Evolutionary conservation across 2,888 invertebrate genomes (phyloP).

Genomic region (Abrostola triplasia): DNA sequence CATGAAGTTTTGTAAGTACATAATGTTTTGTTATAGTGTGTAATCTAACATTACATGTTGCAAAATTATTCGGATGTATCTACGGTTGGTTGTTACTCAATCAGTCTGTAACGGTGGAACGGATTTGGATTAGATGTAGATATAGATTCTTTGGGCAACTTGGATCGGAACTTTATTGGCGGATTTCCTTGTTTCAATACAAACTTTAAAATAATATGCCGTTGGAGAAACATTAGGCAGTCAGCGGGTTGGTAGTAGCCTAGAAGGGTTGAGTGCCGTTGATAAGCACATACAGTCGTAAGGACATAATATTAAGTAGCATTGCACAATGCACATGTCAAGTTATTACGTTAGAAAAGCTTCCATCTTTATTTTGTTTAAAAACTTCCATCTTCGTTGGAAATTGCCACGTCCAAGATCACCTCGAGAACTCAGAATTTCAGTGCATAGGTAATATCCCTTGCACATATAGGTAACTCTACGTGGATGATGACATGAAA

Average conservation of each 20-base stretch:
- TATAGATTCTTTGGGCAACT: background rate
- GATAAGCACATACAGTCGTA: too few relatives aligned
- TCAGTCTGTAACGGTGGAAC: background rate
- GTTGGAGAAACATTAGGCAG: too few relatives aligned
- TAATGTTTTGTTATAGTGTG: background rate
- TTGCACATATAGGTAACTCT: background rate
- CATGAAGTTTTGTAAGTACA: slow-evolving; percentile 6
- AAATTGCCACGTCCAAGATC: too few relatives aligned
- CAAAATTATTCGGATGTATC: background rate
- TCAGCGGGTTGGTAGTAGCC: too few relatives aligned
- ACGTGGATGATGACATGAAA: slow-evolving; percentile 29
- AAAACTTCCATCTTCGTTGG: too few relatives aligned
- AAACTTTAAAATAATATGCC: too few relatives aligned
- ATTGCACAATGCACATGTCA: too few relatives aligned
- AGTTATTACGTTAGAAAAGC: too few relatives aligned
- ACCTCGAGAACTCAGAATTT: background rate
- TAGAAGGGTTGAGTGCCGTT: too few relatives aligned
- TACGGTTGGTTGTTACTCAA: background rate
- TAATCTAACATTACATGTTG: background rate
- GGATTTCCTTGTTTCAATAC: background rate
- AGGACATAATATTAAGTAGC: too few relatives aligned
- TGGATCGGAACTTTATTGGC: background rate
- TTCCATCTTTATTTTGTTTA: too few relatives aligned
- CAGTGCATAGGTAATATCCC: background rate
- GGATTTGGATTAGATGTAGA: background rate